These are phyloP conservation scores for Acronicta aceris DNA, from an alignment of 2,888 invertebrate genomes.

Conservation along the genomic window DNA sequence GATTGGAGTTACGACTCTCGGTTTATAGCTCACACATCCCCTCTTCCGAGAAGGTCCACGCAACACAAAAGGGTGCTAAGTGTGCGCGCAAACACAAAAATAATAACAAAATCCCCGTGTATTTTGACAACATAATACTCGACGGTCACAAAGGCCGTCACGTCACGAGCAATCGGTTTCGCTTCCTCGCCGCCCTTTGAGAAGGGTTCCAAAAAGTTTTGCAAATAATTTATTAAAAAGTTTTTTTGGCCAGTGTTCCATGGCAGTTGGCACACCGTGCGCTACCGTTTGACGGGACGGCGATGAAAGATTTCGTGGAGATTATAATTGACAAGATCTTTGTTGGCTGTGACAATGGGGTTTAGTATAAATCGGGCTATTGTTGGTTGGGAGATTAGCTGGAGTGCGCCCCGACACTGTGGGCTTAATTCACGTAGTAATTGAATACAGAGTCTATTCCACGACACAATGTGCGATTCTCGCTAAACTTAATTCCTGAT, in stretches of 20 bases:
- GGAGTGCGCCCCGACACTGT: slow-evolving; percentile 70
- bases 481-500: slow-evolving; percentile 76
- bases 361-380: slow-evolving; percentile 80
- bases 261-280: slow-evolving; percentile 75
- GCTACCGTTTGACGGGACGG: slow-evolving; percentile 85
- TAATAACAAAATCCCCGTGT: slow-evolving; percentile 89
- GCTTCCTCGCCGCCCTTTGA: slow-evolving; percentile 85
- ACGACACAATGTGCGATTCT: slow-evolving; percentile 73
- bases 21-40: slow-evolving; percentile 81
- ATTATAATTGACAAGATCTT: slow-evolving; percentile 89
- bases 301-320: slow-evolving; percentile 80
- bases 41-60: slow-evolving; percentile 79
- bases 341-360: slow-evolving; percentile 84
- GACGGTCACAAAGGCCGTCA: slow-evolving; percentile 86
- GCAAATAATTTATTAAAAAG: slow-evolving; percentile 87
- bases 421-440: slow-evolving; percentile 76
- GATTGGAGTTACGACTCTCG: slow-evolving; percentile 74
- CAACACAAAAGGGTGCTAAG: slow-evolving; percentile 86
- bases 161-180: slow-evolving; percentile 88
- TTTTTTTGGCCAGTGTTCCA: slow-evolving; percentile 69
- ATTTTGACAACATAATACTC: slow-evolving; percentile 89
- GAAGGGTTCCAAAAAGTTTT: slow-evolving; percentile 85
- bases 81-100: slow-evolving; percentile 88
- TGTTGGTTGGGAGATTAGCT: slow-evolving; percentile 83
- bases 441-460: slow-evolving; percentile 72